Conservation (phyloP, 2,888 invertebrate genomes). For the Nymphalis c-album region DNA sequence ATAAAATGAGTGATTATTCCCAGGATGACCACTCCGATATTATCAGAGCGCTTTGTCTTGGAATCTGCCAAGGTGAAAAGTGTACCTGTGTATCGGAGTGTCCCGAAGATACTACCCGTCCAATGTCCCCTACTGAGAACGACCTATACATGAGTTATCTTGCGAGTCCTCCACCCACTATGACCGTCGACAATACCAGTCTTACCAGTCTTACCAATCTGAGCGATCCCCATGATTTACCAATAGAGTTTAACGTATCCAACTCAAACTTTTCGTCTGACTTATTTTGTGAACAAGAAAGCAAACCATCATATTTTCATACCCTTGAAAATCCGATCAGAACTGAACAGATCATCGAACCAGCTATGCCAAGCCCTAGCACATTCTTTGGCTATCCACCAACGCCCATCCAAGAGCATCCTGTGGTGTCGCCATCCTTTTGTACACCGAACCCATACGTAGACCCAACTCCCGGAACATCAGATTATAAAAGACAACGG, state of each 20-base stretch:
- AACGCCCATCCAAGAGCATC: neutral
- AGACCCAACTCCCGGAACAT: neutral
- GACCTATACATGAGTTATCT: neutral
- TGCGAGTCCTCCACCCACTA: neutral
- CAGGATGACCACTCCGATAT: neutral
- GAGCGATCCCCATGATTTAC: neutral
- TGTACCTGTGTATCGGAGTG: neutral
- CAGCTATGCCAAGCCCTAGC: neutral
- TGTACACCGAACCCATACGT: neutral
- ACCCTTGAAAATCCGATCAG: too few species aligned
- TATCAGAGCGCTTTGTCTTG: neutral
- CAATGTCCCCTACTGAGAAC: neutral
- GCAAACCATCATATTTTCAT: too few species aligned
- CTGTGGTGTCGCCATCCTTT: neutral
- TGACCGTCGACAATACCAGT: neutral
- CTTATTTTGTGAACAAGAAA: neutral
- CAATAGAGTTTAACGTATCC: neutral
- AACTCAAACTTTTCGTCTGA: neutral
- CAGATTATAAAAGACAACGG: neutral
- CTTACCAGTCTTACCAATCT: neutral
- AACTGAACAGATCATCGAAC: neutral
- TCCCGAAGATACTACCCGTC: neutral
- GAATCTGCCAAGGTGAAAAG: neutral
- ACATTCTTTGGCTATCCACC: neutral
- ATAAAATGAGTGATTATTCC: neutral